Conservation (phyloP, 2,113 vertebrate genomes). For the Myodes glareolus region DNA sequence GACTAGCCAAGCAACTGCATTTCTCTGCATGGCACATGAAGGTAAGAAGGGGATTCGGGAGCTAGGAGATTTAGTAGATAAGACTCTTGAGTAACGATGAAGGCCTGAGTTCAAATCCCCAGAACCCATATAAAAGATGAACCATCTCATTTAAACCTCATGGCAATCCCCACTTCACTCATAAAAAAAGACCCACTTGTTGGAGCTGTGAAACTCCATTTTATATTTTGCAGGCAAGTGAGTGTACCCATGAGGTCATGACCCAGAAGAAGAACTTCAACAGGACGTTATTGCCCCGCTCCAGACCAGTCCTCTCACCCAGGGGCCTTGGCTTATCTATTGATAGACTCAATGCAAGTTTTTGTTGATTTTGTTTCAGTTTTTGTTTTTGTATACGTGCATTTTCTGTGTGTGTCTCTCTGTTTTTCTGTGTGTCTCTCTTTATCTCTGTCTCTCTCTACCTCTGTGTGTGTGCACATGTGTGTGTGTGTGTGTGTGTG, state of each 20-base stretch:
- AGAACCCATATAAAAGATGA: neutral
- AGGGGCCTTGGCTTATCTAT: accelerated
- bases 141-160: too few species aligned
- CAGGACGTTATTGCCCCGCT: accelerated
- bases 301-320: neutral
- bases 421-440: neutral
- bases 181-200: neutral
- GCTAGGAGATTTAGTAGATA: neutral
- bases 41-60: too few species aligned
- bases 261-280: neutral
- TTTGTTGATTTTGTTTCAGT: neutral
- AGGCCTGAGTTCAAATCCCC: neutral
- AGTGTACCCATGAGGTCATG: accelerated
- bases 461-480: neutral
- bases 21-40: accelerated
- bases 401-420: neutral
- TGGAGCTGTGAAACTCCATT: neutral
- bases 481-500: neutral
- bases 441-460: neutral
- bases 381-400: neutral
- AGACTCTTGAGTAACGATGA: too few species aligned
- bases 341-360: neutral
- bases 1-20: too few species aligned
- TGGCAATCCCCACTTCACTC: neutral
- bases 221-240: neutral